Evolutionary conservation across 1,140 invertebrate species (phyloP), one percentile per base, ranked within the genome.

Genomic region (Adoxophyes honmai): DNA sequence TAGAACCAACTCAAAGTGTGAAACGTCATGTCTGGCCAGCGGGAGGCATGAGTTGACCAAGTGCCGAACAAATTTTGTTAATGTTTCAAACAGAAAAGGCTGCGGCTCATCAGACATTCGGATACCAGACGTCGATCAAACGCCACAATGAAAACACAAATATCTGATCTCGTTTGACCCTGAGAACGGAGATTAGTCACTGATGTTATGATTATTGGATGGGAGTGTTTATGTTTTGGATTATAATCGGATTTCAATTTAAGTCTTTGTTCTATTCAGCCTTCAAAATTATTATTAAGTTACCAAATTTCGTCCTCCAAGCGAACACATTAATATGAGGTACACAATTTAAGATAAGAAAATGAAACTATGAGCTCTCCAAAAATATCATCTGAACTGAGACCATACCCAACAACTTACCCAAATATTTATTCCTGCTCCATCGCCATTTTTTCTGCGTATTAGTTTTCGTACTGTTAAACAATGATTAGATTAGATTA

Each of bases 121-220:
- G 74, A 78, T 85, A 81, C 73, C 70, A 76, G 55, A 76, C 79
- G 84, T 87, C 81, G 77, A 81, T 84, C 84, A 87, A 77, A 79
- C 66, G 75, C 74, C 81, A 81, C 62, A 70, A 59, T 64, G 70
- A 66, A 79, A 76, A 79, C 75, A 73, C 53, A 66, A 73, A 66
- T 83, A 79, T 82, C 79, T 76, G 75, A 83, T 84, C 75, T 75
- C 73, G 78, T 78, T 64, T 72, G 73, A 77, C 73, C 68, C 66
- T 71, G 67, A 66, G 62, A 68, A 65, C 65, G 61, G 64, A 68
- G 69, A 82, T 83, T 77, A 82, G 68, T 77, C 73, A 80, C 68
- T 75, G 76, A 79, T 85, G 74, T 81, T 68, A 62, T 64, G 44
- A 68, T 65, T 39, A 39, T 39, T 66, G 70, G 65, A 73, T 71